These are phyloP conservation scores for Abramis brama DNA, from an alignment of 2,113 vertebrate genomes.

Conservation along the genomic window DNA sequence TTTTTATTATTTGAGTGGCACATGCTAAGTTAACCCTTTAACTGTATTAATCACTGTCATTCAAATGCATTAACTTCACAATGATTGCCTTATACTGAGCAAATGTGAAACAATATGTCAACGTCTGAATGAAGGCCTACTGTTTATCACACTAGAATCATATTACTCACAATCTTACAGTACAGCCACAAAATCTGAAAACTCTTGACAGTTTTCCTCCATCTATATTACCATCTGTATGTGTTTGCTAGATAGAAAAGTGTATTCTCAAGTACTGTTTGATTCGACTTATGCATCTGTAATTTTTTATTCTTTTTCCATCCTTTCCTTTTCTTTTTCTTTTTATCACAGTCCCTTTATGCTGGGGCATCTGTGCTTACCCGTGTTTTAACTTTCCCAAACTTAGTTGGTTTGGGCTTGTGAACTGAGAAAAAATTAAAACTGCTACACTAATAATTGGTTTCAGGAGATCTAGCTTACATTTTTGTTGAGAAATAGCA, in stretches of 20 bases:
- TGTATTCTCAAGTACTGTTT: conserved; percentile 57
- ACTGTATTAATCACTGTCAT: conserved; percentile 45
- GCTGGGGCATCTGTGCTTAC: not conserved
- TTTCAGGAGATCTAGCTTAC: not conserved
- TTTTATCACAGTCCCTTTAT: not conserved
- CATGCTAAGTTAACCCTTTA: conserved; percentile 9
- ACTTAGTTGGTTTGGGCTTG: not conserved
- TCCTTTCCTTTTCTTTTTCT: not conserved
- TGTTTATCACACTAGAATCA: conserved; percentile 56
- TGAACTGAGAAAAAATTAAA: not conserved
- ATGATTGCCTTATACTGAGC: conserved; percentile 9
- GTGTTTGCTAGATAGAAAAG: conserved; percentile 53
- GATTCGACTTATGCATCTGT: not conserved
- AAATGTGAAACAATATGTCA: conserved; percentile 28
- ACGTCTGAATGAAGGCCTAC: conserved; percentile 39
- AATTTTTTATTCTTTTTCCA: not conserved
- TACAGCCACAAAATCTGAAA: conserved; percentile 58
- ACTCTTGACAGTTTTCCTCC: conserved; percentile 54
- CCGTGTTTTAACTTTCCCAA: not conserved
- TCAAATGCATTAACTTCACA: conserved; percentile 33
- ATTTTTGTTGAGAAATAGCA: not conserved
- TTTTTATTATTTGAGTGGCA: conserved; percentile 35
- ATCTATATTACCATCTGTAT: not conserved
- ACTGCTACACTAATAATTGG: not conserved
- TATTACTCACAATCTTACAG: conserved; percentile 57